Evolutionary conservation across 2,113 vertebrate genomes (phyloP), one percentile per base, ranked within the genome.

Genomic region (Plestiodon gilberti): DNA sequence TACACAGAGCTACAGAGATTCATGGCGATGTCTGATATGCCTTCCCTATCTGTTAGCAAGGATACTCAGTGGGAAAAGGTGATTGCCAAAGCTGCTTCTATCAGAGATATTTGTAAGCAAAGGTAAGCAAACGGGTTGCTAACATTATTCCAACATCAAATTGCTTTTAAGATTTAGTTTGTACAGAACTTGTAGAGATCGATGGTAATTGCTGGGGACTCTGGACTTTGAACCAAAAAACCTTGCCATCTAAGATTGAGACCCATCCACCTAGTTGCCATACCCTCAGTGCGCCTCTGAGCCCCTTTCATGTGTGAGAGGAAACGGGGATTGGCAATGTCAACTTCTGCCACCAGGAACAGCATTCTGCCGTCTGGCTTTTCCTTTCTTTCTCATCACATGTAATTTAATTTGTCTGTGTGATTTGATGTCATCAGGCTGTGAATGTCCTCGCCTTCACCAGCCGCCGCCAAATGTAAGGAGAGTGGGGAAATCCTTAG

Each of bases 1-100:
- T 99, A 99, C 91, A 97, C 99, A 43, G 98, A 99, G 86, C 93
- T 99, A 77, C 98, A 99, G 95, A 97, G 96, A 71, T 96, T 98
- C 85, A 97, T 99, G 95, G 94, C 93, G 0, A 91, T 95, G 90
- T 95, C 96, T 74, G 97, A 98, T 83, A 86, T 74, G 20, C 93
- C 93, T 3, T 96, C 97, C 83, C 88, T 95, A 78, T 95, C 97
- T 78, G 75, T 96, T 93, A 96, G 97, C 78, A 98, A 96, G 90
- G 97, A 98, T 61, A 78, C 93, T 33, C 98, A 98, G 1, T 99
- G 99, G 99, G 99, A 99, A 92, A 98, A 97, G 88, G 85, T 98
- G 52, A 95, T 99, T 81, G 97, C 98, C 85, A 96, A 98, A 93
- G 98, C 98, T 28, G 97, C 98, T 70, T 98, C 97, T 23, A 93